Evolutionary conservation across 2,888 invertebrate genomes (phyloP), one percentile per base, ranked within the genome.

Genomic region (Beris chalybata): DNA sequence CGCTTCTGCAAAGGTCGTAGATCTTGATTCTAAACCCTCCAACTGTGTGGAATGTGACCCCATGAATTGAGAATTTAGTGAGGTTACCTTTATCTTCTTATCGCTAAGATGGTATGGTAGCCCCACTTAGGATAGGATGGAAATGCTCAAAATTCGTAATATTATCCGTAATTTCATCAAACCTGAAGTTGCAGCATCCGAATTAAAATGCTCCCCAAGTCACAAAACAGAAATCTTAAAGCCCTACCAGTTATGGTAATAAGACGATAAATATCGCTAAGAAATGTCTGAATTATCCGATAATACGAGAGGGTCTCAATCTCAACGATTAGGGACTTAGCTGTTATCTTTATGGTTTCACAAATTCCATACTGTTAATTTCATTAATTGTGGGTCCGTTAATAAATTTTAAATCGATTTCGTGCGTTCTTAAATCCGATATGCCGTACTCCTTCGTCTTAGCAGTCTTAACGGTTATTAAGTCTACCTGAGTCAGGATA

Each of bases 311-410:
- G 59, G 65, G 55, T 61, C 22, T 65, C 59, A 61, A 38, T 61
- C 22, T 65, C 59, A 61, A 38, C 68, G 55, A 61, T 48, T 61
- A 56, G 56, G 54, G 44, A 53, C 45, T 54, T 61, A 59, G 58
- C 54, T 68, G 65, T 68, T 68, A 68, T 68, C 68, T 68, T 68
- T 68, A 68, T 68, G 68, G 65, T 63, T 68, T 68, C 68, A 68
- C 68, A 68, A 65, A 68, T 68, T 65, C 68, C 68, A 52, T 58
- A 65, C 68, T 68, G 68, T 68, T 68, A 65, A 65, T 65, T 68
- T 68, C 65, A 65, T 68, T 68, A 68, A 65, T 67, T 67, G 67
- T 67, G 47, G 52, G 38, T 15, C 52, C 52, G 48, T 61, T 61
- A 59, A 59, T 59, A 59, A 59, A 59, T 59, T 59, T 45, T 30